Evolutionary conservation across 1,140 invertebrate species (phyloP), one percentile per base, ranked within the genome.

Genomic region (Radopholus similis): DNA sequence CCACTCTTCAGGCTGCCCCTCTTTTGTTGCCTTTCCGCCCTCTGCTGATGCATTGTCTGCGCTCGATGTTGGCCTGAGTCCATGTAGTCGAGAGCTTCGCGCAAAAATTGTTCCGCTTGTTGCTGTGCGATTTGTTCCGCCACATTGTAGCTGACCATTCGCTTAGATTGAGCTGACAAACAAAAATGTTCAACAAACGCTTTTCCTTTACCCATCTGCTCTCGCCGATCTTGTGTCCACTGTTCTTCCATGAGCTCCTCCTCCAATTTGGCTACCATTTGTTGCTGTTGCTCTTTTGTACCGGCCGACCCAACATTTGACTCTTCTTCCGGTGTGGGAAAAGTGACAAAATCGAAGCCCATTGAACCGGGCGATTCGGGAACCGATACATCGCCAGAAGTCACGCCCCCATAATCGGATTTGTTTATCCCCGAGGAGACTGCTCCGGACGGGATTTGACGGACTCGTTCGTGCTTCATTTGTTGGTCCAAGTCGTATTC

Each of bases 401-500:
- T 60, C 32, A 60, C 37, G 15, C 59, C 40, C 3, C 58, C 32
- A 13, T 35, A 5, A 34, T 23, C 35, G 51, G 30, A 32, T 23
- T 53, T 53, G 34, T 18, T 15, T 53, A 32, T 54, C 35, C 18
- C n/a, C n/a, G 47, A 51, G 18, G 21, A 11, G 21, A 23, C 47
- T 28, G 21, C 47, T 11, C 11, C 49, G 37, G 28, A 47, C 28
- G 28, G 32, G 32, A 44, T 26, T 60, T 60, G 38, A 8, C 13
- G 44, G 13, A 21, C 49, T 28, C 5, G 47, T 21, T 30, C 1
- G 15, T 47, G 18, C 32, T 40, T n/a, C n/a, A n/a, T n/a, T n/a
- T n/a, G 40, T 34, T 28, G 2, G 4, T 26, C 40, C 28, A 70
- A 8, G 35, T 70, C 68, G 37, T 70, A 70, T 28, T 70, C 68